Base-by-base conservation (phyloP, 1,140 invertebrate genomes). In the Eufriesea mexicana region DNA sequence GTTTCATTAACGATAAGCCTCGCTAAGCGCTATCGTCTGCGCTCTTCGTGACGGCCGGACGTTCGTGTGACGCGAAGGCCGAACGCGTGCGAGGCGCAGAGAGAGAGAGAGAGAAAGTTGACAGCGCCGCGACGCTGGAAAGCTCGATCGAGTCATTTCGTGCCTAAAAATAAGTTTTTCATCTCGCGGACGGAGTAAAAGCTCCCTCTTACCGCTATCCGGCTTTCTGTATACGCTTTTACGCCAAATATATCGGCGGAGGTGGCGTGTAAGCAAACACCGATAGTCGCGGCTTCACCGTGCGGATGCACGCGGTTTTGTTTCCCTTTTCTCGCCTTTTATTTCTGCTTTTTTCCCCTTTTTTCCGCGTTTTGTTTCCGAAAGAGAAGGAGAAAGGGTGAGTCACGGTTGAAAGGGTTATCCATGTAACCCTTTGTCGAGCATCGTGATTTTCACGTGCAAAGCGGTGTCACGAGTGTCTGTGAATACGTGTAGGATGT, bases 1-100 rank as follows among this genome's bases (percentile, higher is more conserved):
- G 81, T 78, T 87, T 87, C 85, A 87, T 87, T 87, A 87, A 87
- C 85, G 85, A 86, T 87, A 87, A 87, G 81, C 83, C 74, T 47
- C 72, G 67, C 81, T 87, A 84, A 87, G 86, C 85, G 82, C 61
- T 73, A 78, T 80, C 83, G 85, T 76, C 76, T 83, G 79, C 62
- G 61, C 51, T 70, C 42, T 79, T 79, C 42, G 72, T 71, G 64
- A 61, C 75, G 61, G 42, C 73, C 85, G 71, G 18, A 76, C 64
- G 57, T 83, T 79, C 35, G 73, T 83, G 51, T 66, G 76, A 81
- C 79, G 71, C 55, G 72, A 76, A 81, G 72, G 35, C 20, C 51
- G 72, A 55, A 45, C 25, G 28, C 47, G 59, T 42, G 42, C n/a
- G 59, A 35, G 71, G n/a, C 35, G n/a, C 49, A n/a, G 20, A 10